Percentiles rank a stretch among this genome's conserved stretches.
Evolutionary conservation across 2,888 invertebrate genomes (phyloP).

Genomic region (Conus canariensis): DNA sequence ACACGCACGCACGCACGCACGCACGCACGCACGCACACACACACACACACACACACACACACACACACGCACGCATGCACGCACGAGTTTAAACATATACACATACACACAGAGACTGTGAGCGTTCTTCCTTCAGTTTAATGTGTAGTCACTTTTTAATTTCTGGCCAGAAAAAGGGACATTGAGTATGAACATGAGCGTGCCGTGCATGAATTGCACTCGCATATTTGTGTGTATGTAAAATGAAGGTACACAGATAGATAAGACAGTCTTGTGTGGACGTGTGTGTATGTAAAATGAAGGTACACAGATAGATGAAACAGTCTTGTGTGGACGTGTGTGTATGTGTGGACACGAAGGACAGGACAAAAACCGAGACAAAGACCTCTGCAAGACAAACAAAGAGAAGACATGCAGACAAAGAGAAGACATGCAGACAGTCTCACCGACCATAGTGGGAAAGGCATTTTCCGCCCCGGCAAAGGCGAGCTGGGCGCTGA

Average conservation of each 20-base stretch:
- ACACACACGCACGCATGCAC: neutral
- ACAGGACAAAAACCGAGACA: neutral
- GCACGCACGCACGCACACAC: slow-evolving; percentile 1
- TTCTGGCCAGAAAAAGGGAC: too few species aligned
- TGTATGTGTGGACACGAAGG: neutral
- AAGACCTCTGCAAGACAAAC: neutral
- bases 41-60: neutral
- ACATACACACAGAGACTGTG: neutral
- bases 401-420: neutral
- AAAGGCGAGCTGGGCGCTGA: slow-evolving; percentile 66
- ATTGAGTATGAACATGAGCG: too few species aligned
- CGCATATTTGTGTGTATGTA: too few species aligned
- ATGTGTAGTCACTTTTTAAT: too few species aligned
- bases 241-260: too few species aligned
- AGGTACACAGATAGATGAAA: too few species aligned
- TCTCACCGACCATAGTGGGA: slow-evolving; percentile 56
- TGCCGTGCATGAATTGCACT: too few species aligned
- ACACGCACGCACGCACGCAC: neutral
- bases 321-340: too few species aligned
- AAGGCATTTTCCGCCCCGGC: slow-evolving; percentile 68
- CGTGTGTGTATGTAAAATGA: too few species aligned
- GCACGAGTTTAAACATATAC: neutral
- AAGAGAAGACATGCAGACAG: too few species aligned
- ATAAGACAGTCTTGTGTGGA: too few species aligned
- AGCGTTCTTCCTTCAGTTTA: too few species aligned